phyloP scores from a whole-genome alignment of 2,888 invertebrate genomes.

The Aelia acuminata region DNA sequence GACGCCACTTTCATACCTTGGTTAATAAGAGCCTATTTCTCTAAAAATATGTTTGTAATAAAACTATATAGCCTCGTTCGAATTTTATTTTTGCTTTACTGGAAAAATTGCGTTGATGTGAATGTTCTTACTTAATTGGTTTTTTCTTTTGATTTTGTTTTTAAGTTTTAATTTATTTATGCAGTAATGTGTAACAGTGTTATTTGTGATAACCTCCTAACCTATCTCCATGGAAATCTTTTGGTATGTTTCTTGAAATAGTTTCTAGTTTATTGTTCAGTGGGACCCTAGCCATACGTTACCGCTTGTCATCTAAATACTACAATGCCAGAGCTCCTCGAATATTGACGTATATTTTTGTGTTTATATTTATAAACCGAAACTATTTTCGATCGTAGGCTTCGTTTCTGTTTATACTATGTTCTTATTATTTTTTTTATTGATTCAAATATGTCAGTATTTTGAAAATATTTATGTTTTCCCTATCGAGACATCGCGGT shows the following conservation, averaged over 20 bases:
- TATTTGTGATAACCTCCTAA: neutral
- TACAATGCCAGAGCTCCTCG: neutral
- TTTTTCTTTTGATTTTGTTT: no score
- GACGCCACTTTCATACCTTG: no score
- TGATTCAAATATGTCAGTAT: neutral
- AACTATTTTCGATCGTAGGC: neutral
- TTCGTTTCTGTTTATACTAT: neutral
- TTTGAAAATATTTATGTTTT: neutral
- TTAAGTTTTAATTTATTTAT: no score
- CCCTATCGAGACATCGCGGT: no score
- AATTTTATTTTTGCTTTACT: no score
- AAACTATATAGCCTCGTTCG: no score
- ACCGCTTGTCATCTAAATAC: constrained; percentile 11
- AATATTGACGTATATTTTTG: constrained; percentile 20
- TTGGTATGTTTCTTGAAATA: neutral
- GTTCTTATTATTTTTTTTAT: neutral
- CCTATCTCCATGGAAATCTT: neutral
- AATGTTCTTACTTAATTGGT: no score
- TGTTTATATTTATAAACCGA: neutral
- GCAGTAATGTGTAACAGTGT: no score
- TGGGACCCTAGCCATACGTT: neutral
- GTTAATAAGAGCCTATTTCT: no score
- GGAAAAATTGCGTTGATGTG: no score
- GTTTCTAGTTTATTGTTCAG: neutral
- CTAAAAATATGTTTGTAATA: no score